Base-by-base conservation (phyloP, 2,797 vertebrate genomes). In the Danio albolineatus region DNA sequence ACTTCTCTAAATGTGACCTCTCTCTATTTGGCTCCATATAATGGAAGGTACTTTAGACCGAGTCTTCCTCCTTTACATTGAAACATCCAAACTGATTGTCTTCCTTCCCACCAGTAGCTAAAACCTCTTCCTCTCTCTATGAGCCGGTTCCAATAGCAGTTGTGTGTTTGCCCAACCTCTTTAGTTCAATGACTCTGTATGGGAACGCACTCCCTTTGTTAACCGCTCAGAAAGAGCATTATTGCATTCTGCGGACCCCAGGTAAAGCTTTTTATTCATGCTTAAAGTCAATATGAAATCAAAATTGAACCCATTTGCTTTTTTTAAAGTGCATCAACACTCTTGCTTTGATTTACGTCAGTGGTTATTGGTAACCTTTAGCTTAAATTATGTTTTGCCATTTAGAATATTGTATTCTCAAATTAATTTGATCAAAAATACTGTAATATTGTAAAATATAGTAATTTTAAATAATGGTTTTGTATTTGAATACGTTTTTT, bases 11-110 rank as follows among this genome's bases (percentile, higher is more conserved):
- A 28, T 28, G 28, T 28, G 28, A 89, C 92, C 88, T 88, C 89
- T 89, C 87, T 91, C 91, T 92, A 91, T 90, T 90, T 73, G 86
- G 82, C 88, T 86, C 71, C 77, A 91, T 90, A 87, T 89, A 86
- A 89, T 90, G 89, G 85, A 85, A 91, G 90, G 88, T 92, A 92
- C 90, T 89, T 90, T 93, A 90, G 92, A 93, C 91, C 90, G 92
- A 94, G 90, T 93, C 93, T 91, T 90, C 90, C 91, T 92, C 91
- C 91, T 91, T 91, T 94, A 93, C 92, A 90, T 91, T 91, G 90
- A 91, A 91, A 91, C 92, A 92, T 92, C 91, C 85, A 65, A 89
- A 86, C 84, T 73, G 86, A 92, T 90, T 91, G 91, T 93, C 89
- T 90, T 87, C 89, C 90, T 87, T 86, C 87, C 88, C 89, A 91